Conservation (phyloP, 2,888 invertebrate genomes). For the Netelia inedita region DNA sequence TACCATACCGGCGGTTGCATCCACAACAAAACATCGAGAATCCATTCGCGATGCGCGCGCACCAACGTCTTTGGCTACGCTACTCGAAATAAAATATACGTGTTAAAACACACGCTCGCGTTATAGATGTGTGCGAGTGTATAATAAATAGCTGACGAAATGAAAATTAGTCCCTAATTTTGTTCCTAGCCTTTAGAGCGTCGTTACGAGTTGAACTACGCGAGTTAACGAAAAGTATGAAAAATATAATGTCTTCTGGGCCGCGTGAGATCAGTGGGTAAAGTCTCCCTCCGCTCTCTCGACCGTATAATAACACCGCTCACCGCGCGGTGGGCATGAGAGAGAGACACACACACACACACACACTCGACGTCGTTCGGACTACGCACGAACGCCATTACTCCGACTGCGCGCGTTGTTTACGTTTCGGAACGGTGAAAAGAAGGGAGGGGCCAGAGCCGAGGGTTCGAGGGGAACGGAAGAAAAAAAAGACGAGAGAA, state of each 20-base stretch:
- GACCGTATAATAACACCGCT: constrained; percentile 2
- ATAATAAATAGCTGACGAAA: neutral
- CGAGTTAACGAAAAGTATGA: constrained; percentile 22
- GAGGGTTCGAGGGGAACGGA: constrained; percentile 20
- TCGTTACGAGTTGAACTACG: neutral
- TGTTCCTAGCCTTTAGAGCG: neutral
- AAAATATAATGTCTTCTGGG: constrained; percentile 19
- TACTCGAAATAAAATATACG: neutral
- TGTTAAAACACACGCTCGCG: neutral
- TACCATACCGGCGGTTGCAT: constrained; percentile 60
- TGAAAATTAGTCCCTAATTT: neutral
- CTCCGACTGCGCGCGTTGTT: constrained; percentile 58
- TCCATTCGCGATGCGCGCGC: constrained; percentile 2
- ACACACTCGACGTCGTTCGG: constrained; percentile 14
- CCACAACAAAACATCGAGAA: constrained; percentile 52
- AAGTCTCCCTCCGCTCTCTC: neutral
- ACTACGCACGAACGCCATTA: constrained; percentile 54
- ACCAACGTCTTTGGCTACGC: constrained; percentile 16
- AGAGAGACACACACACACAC: constrained; percentile 9
- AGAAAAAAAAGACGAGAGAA: constrained; percentile 1
- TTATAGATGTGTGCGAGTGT: neutral
- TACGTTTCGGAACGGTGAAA: constrained; percentile 62
- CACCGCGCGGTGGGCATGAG: constrained; percentile 2
- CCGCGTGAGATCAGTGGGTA: constrained; percentile 32
- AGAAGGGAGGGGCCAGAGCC: constrained; percentile 27